Evolutionary conservation across 1,140 invertebrate species (phyloP), one percentile per base, ranked within the genome.

Genomic region (Drosophila equinoxialis): DNA sequence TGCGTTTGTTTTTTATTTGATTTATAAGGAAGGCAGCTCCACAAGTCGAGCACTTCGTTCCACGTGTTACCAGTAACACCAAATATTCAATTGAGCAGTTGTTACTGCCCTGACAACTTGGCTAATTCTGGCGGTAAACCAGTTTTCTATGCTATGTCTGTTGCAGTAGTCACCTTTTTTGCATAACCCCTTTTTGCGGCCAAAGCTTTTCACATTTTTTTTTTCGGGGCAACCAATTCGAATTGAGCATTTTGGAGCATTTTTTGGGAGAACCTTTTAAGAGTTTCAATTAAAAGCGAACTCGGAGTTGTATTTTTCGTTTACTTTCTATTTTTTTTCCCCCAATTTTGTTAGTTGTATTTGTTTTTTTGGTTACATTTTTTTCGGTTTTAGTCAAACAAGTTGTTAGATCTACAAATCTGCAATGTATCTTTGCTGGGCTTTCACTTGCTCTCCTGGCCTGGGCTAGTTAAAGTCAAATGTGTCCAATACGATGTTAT

Each of bases 91-190:
- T 35, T 58, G 55, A 55, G 14, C 17, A 68, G 55, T 68, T 67
- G 65, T 62, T 82, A 67, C 70, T 81, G 65, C 69, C 55, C 45
- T 65, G 42, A 60, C 65, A 70, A 77, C 79, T 80, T 83, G 84
- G 83, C 79, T 83, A 83, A 86, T 86, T 86, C 84, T 89, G 84
- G 76, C 71, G 17, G 55, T 42, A 85, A 85, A 85, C 82, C 82
- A 87, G 82, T 85, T 87, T 87, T 71, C 17, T 67, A 14, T 55
- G 51, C 42, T 65, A 14, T 67, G 33, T 26, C 33, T 14, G 57
- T 54, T 55, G 42, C 77, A 73, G 81, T 81, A 85, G 65, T 81
- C 75, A 69, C 68, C 57, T 72, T 51, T 73, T 83, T 87, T 86
- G 83, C 75, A 87, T 87, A 86, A 82, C 71, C 71, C 75, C 82